Evolutionary conservation across 1,140 invertebrate species (phyloP).

Genomic region (Dufourea novaeangliae): DNA sequence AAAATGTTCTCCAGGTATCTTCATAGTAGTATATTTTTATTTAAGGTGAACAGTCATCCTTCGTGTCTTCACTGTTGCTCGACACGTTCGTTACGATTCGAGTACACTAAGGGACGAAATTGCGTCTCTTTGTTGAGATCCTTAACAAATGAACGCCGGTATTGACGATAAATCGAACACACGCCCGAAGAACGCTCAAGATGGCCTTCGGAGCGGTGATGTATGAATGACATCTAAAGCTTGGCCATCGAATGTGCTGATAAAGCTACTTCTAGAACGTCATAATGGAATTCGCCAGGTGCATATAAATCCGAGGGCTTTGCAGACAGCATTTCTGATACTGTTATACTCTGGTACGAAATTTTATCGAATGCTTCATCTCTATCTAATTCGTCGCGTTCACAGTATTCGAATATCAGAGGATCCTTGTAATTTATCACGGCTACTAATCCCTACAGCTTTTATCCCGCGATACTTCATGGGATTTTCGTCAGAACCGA

Average conservation of each 20-base stretch:
- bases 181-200: not conserved
- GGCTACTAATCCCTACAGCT: not conserved
- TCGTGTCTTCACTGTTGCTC: too few species aligned
- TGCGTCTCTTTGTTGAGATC: not conserved
- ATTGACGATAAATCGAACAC: not conserved
- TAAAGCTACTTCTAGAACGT: not conserved
- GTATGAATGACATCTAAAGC: not conserved
- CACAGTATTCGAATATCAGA: not conserved
- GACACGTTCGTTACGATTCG: not conserved
- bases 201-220: not conserved
- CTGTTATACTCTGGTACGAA: too few species aligned
- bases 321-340: not conserved
- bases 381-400: not conserved
- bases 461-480: not conserved
- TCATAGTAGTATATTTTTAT: too few species aligned
- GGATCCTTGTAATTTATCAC: not conserved
- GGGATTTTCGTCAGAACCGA: conserved; percentile 8
- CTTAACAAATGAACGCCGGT: not conserved
- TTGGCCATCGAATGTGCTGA: not conserved
- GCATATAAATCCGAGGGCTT: not conserved
- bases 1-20: too few species aligned
- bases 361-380: too few species aligned
- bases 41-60: too few species aligned
- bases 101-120: not conserved
- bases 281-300: not conserved